Evolutionary conservation across 2,797 vertebrate genomes (phyloP), one percentile per base, ranked within the genome.

Genomic region (Cyclura pinguis): DNA sequence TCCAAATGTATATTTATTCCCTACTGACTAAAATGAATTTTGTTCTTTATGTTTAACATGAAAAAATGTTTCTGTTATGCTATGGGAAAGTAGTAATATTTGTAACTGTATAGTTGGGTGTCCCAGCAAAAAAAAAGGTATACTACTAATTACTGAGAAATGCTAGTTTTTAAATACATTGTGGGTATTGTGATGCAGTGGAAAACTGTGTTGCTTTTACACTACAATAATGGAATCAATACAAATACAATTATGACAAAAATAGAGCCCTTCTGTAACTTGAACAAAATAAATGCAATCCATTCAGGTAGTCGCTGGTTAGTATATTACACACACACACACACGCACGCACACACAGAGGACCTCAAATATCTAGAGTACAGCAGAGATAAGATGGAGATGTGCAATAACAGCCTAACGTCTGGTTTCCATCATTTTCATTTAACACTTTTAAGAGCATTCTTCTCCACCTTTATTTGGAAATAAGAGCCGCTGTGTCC

Each of bases 81-180:
- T 82, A 3, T 80, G 6, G 18, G 81, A 38, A 42, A 20, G 29
- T 47, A 62, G 55, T 27, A 82, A 73, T 86, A 55, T 22, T 86
- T 73, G 20, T 9, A 24, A 29, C 22, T 83, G n/a, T 27, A 47
- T n/a, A 47, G 0, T 84, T 84, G 52, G 55, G 5, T 67, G 67
- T 16, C 62, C 84, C 47, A 88, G 47, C 27, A 87, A 77, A 50
- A 52, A 67, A 52, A 59, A 69, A 90, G 35, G 6, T 50, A 22
- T 29, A 62, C 7, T 16, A 62, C 35, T 20, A 55, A 72, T 38
- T 35, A 13, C 42, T 86, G 72, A 20, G 47, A 91, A 73, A 18
- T 86, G 35, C 14, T 84, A 59, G 29, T 16, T 72, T 55, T 80
- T 18, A 85, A 85, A 73, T 89, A 2, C 77, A 47, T 88, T n/a